These are phyloP conservation scores for Apodemus agrarius DNA, from an alignment of 2,797 vertebrate genomes.

Conservation along the genomic window DNA sequence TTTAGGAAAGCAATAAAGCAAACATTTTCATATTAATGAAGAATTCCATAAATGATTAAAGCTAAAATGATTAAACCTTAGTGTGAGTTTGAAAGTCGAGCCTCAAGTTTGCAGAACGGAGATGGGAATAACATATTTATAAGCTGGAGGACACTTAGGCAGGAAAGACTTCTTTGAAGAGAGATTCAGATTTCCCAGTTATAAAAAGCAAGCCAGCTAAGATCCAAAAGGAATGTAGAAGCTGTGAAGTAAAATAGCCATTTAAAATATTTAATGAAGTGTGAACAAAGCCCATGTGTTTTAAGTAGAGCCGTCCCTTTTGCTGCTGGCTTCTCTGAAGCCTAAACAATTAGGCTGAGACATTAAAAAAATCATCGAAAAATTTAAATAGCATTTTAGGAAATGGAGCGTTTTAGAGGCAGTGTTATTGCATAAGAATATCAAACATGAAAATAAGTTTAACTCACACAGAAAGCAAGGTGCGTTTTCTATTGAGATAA, in stretches of 20 bases:
- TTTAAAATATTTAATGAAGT: slow-evolving; percentile 80
- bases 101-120: slow-evolving; percentile 43
- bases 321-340: slow-evolving; percentile 74
- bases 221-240: slow-evolving; percentile 68
- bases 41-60: slow-evolving; percentile 13
- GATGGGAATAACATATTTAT: slow-evolving; percentile 28
- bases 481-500: slow-evolving; percentile 48
- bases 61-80: slow-evolving; percentile 56
- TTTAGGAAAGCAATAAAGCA: slow-evolving; percentile 52
- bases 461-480: slow-evolving; percentile 64
- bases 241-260: slow-evolving; percentile 76
- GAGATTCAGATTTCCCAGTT: slow-evolving; percentile 70
- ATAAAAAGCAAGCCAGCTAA: slow-evolving; percentile 74
- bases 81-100: slow-evolving; percentile 44
- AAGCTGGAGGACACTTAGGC: slow-evolving; percentile 50
- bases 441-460: slow-evolving; percentile 77
- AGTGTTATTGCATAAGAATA: slow-evolving; percentile 67
- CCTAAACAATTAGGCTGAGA: slow-evolving; percentile 64
- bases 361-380: slow-evolving; percentile 58
- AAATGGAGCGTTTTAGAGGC: slow-evolving; percentile 72
- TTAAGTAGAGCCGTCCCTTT: slow-evolving; percentile 69
- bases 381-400: slow-evolving; percentile 75
- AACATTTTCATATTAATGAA: slow-evolving; percentile 57
- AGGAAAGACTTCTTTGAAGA: slow-evolving; percentile 64
- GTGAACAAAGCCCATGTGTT: slow-evolving; percentile 76